These are phyloP conservation scores for Copidosoma floridanum DNA, from an alignment of 1,140 invertebrate genomes.

Conservation along the genomic window DNA sequence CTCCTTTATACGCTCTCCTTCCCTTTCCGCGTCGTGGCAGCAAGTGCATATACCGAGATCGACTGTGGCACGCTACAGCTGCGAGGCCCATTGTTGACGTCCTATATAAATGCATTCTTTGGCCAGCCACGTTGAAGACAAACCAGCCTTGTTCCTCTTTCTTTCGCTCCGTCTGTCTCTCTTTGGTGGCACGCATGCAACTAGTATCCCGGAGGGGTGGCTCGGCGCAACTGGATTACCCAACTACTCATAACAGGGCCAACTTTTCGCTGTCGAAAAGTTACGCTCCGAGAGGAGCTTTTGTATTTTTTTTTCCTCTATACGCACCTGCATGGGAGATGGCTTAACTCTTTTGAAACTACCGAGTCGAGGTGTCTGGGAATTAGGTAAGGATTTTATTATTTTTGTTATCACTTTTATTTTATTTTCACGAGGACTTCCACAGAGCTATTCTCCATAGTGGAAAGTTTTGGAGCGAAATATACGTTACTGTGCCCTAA, in stretches of 20 bases:
- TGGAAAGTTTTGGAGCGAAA: no score
- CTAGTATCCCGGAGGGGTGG: no score
- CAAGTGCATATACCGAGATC: not conserved
- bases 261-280: slow-evolving; percentile 21
- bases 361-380: no score
- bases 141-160: slow-evolving; percentile 5
- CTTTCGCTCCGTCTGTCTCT: not conserved
- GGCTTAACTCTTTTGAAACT: not conserved
- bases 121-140: slow-evolving; percentile 23
- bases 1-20: not conserved
- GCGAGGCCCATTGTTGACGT: slow-evolving; percentile 26
- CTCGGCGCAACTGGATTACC: no score
- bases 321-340: not conserved
- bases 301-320: not conserved
- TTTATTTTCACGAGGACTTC: no score
- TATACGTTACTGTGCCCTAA: no score
- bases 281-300: not conserved
- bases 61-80: not conserved
- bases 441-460: no score
- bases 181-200: not conserved
- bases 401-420: no score
- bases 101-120: slow-evolving; percentile 29
- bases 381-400: no score
- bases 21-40: not conserved
- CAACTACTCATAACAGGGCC: no score